A percentile compares a stretch with the other conserved stretches of the same genome.
These are phyloP conservation scores for Catharus minimus DNA, from an alignment of 2,113 vertebrate species.

Conservation along the genomic window DNA sequence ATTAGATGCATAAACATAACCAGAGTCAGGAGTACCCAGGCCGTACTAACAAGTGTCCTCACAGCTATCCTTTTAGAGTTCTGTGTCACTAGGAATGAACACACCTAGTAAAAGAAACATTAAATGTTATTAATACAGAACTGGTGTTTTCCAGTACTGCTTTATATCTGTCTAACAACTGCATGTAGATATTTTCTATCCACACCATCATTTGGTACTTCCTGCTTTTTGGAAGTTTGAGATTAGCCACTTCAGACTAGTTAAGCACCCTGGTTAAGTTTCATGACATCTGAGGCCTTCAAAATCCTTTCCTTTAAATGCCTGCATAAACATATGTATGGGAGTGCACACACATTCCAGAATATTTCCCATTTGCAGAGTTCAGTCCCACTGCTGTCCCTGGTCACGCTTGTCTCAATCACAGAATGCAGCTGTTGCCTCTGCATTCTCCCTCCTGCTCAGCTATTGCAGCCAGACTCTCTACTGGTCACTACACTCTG, in stretches of 20 bases:
- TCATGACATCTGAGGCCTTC: background rate
- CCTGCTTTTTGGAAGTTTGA: background rate
- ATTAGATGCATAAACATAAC: background rate
- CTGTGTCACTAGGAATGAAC: background rate
- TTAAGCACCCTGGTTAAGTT: background rate
- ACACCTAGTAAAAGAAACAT: background rate
- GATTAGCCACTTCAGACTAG: background rate
- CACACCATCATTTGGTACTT: background rate
- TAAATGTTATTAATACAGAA: background rate
- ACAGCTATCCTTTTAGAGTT: background rate
- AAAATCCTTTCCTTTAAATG: background rate
- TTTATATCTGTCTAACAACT: background rate
- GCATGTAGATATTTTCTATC: background rate
- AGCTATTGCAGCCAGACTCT: background rate
- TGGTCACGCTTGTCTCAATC: background rate
- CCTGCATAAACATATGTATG: background rate
- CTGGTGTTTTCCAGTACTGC: background rate
- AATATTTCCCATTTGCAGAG: background rate
- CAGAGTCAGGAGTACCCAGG: background rate
- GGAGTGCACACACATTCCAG: background rate
- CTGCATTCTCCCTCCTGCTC: background rate
- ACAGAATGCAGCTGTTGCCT: background rate
- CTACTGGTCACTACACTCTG: background rate
- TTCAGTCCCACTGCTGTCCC: rapidly evolving
- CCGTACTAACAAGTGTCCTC: background rate